Base-by-base conservation (phyloP, 2,113 vertebrate species). In the Microtus montanus region DNA sequence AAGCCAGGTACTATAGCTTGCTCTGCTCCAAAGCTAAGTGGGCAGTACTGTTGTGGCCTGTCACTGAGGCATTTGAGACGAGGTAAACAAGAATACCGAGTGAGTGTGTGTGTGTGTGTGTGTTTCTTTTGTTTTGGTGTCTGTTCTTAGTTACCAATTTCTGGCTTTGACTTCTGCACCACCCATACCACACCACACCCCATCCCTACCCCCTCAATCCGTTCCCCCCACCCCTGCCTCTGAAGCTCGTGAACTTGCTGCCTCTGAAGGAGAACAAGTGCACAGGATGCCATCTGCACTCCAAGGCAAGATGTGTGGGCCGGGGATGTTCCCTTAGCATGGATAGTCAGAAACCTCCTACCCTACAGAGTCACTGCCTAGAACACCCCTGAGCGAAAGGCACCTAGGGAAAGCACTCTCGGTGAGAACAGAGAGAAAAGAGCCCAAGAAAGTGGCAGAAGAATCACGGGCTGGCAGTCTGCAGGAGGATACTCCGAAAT, bases 291-390 rank as follows among this genome's bases (percentile, higher is more conserved):
- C 0, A 33, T 38, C 78, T 58, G 12, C 8, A 90, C 49, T 79
- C 68, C 66, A 49, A 4, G 4, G 35, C 83, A 82, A 95, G 94
- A 97, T 94, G 79, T 47, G 28, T 49, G 38, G 87, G 89, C 41
- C 15, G 4, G 66, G 52, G 63, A 71, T 52, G 75, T 74, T 91
- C 54, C 6, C 49, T 79, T 83, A 70, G 75, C 28, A n/a, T n/a
- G 9, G 38, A 47, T 61, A 78, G 84, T 97, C 89, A 84, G 49
- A 95, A 96, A 86, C 89, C 74, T 38, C 38, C 52, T 83, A 68
- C 7, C 38, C 70, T 77, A 85, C 44, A 95, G 91, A 97, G 87
- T 96, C 94, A 95, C 49, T 63, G 30, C 17, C 84, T 96, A 89
- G 96, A 91, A 92, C 91, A 89, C 12, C 38, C 30, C 26, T n/a